Conservation (phyloP, 2,113 vertebrate genomes). For the mouse (Mus musculus) region DNA sequence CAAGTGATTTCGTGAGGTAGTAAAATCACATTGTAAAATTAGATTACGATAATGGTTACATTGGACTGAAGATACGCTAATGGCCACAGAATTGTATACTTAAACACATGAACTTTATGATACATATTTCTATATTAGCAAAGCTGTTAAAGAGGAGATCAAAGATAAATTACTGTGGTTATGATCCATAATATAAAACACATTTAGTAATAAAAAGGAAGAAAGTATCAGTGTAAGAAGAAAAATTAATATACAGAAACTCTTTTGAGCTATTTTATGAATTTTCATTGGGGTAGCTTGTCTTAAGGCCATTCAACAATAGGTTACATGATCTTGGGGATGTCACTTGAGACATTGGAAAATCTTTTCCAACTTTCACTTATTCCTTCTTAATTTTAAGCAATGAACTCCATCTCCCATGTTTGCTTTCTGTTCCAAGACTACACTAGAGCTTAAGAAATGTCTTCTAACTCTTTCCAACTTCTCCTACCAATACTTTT, state of each 20-base stretch:
- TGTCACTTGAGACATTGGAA: background rate
- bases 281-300: conserved; percentile 1
- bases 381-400: background rate
- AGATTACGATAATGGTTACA: background rate
- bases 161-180: background rate
- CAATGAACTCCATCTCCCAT: background rate
- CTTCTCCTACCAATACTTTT: background rate
- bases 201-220: background rate
- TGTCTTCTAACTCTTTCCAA: background rate
- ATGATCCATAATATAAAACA: background rate
- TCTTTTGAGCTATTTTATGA: background rate
- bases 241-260: background rate
- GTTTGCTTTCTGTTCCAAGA: background rate
- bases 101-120: background rate
- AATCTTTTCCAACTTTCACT: background rate
- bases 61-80: background rate
- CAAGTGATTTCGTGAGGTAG: background rate
- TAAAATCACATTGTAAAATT: conserved; percentile 10
- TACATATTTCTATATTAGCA: background rate
- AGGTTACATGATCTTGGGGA: background rate
- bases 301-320: background rate
- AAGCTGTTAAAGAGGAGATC: background rate
- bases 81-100: background rate
- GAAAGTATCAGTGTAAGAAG: background rate
- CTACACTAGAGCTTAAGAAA: background rate